Evolutionary conservation across 2,888 invertebrate species (phyloP), one percentile per base, ranked within the genome.

Genomic region (Morpho helenor): DNA sequence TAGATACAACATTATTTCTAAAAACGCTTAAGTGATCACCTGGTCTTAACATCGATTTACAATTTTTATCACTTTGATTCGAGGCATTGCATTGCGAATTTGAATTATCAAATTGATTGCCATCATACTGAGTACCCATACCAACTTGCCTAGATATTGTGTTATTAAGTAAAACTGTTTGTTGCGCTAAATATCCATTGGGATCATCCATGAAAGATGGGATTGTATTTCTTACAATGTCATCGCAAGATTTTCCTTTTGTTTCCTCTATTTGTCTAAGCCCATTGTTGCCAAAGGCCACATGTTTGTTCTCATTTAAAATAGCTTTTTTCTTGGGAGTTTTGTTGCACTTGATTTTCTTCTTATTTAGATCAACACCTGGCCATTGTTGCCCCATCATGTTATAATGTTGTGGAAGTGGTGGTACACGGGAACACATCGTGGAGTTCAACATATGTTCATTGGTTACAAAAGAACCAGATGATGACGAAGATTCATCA

Each of bases 161-260:
- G 74, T 94, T 96, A 74, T 97, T 96, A 53, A 97, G 82, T 66
- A 97, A 82, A 41, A 96, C 96, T 0, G 97, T 97, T 80, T 98
- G 97, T 71, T 97, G 97, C 6, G 97, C 97, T 68, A 98, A 87
- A 83, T 97, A 98, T 3, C 97, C 97, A 72, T 95, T 96, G 0
- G 97, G 97, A 82, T 98, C 97, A 68, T 98, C 97, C 92, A 97
- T 94, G 77, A 97, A 97, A 42, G 97, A 97, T 1, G 96, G 96
- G 65, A 93, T 85, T 63, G 92, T 92, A 64, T 92, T 93, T 67
- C 79, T 82, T 40, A 91, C 80, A 59, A 82, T 75, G 61, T 91
- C 82, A 62, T 91, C 91, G 63, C 87, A 85, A 7, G 83, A 79
- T 69, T 89, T 87, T 54, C 72, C 76, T 79, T 91, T 90, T 8